A percentile compares a stretch with the other conserved stretches of the same genome.
Conservation (phyloP, 1,140 invertebrate genomes). For the Magallana gigas region DNA sequence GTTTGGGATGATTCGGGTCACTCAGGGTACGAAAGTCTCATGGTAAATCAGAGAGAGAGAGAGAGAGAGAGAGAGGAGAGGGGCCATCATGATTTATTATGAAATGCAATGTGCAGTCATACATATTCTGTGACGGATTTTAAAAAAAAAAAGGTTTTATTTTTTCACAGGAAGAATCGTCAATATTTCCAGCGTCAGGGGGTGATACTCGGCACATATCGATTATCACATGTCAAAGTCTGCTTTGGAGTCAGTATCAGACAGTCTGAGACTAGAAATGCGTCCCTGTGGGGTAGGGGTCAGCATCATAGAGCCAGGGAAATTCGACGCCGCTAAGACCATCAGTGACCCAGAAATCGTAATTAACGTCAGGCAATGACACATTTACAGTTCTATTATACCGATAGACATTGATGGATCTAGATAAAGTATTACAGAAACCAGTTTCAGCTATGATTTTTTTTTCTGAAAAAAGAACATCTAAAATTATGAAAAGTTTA, state of each 20-base stretch:
- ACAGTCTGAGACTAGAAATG: slow-evolving; percentile 75
- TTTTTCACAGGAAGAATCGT: slow-evolving; percentile 83
- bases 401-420: no score
- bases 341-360: slow-evolving; percentile 51
- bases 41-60: slow-evolving; percentile 74
- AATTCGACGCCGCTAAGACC: slow-evolving; percentile 73
- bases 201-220: slow-evolving; percentile 84
- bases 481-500: no score
- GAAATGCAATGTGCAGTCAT: no score
- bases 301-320: slow-evolving; percentile 74
- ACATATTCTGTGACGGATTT: no score
- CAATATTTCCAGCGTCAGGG: slow-evolving; percentile 90
- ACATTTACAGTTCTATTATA: no score
- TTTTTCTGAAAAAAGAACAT: no score
- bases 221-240: slow-evolving; percentile 90
- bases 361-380: neutral
- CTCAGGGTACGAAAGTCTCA: slow-evolving; percentile 84
- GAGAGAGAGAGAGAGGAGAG: no score
- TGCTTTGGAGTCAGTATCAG: slow-evolving; percentile 82
- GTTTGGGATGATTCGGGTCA: slow-evolving; percentile 89
- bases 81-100: no score
- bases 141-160: no score
- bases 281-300: slow-evolving; percentile 72
- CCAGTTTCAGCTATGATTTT: no score
- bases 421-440: no score